Percentiles rank a stretch among this genome's conserved stretches.
Evolutionary conservation across 2,113 vertebrate species (phyloP).

Genomic region (Heterocephalus glaber): DNA sequence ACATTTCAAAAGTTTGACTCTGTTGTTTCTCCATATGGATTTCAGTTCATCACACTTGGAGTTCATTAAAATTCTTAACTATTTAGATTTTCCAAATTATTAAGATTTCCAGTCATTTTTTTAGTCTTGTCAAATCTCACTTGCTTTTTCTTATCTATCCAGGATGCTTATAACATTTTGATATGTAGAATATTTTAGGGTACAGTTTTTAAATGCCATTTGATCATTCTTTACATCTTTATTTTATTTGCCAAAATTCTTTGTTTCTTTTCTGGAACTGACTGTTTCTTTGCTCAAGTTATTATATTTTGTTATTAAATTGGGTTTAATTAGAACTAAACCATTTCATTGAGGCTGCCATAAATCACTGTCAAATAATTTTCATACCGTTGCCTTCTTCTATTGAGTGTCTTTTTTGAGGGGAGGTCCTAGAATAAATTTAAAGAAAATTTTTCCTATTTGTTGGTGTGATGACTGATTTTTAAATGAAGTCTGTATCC

Average conservation of each 20-base stretch:
- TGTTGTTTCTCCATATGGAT: background rate
- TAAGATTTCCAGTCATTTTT: background rate
- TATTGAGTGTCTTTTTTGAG: background rate
- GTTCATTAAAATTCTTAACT: background rate
- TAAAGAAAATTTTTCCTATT: background rate
- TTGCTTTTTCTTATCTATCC: background rate
- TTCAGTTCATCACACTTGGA: background rate
- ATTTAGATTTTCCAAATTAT: background rate
- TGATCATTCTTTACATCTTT: background rate
- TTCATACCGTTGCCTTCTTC: background rate
- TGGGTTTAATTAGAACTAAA: background rate
- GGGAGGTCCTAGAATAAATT: background rate
- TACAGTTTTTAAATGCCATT: background rate
- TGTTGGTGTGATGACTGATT: background rate
- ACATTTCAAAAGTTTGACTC: background rate
- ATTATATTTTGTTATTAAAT: background rate
- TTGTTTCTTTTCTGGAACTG: background rate
- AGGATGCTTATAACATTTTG: background rate
- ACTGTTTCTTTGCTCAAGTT: background rate
- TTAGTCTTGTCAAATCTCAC: background rate
- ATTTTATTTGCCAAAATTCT: background rate
- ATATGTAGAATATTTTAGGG: background rate
- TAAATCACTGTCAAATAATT: background rate
- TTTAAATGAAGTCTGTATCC: background rate
- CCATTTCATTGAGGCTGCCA: background rate